Base-by-base conservation (phyloP, 1,140 invertebrate species). In the Periplaneta americana region DNA sequence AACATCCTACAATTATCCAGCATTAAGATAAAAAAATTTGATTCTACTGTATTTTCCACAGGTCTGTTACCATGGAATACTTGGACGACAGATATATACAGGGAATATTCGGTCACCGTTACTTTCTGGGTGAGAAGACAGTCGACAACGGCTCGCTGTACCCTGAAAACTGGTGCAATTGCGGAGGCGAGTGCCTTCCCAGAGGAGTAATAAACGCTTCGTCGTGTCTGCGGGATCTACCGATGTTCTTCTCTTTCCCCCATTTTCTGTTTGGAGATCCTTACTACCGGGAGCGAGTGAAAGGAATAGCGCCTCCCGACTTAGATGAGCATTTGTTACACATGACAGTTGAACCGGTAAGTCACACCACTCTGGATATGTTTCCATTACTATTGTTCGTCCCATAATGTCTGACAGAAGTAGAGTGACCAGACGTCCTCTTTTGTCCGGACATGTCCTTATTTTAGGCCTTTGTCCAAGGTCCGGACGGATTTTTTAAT, bases 211-310 rank as follows among this genome's bases (percentile, higher is more conserved):
- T 94, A 81, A 93, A 95, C 86, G 92, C 95, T 74, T 93, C 93
- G 8, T 88, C 88, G 18, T 95, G 94, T 81, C 91, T 93, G 84
- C 93, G 89, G 84, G 93, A 93, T 57, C 93, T 95, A 17, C 96
- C 96, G 0, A 92, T 94, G 0, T 96, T 94, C 85, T 88, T 96
- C 32, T 96, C 96, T 11, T 93, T 94, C 82, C 96, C 97, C 0
- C 96, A 98, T 87, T 98, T 97, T 89, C 93, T 95, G 86, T 87
- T 94, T 82, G 95, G 93, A 0, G 96, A 97, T 87, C 87, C 91
- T 0, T 90, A 86, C 81, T 94, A 96, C 79, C 82, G 86, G 17
- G 83, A 93, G 18, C 87, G 88, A 4, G 91, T 98, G 1, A 85
- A 87, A 0, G 96, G 96, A 34, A n/a, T n/a, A n/a, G 88, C 98